Base-by-base conservation (phyloP, 2,888 invertebrate species). In the Luperina testacea region DNA sequence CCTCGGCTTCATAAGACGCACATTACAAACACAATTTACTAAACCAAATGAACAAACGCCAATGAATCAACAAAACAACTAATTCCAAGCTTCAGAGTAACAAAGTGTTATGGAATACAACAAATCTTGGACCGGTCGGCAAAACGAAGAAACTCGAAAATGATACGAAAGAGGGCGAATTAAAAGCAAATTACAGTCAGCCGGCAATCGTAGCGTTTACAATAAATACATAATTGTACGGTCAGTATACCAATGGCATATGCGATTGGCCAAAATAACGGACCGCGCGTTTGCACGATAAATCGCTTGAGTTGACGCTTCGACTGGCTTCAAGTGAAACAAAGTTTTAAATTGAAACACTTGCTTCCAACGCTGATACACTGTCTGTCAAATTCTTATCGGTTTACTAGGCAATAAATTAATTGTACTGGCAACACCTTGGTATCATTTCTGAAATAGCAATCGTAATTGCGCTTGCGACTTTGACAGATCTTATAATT, bases 181-280 rank as follows among this genome's bases (percentile, higher is more conserved):
- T 97, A 97, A 97, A 97, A 95, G 94, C 94, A 96, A 97, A 97
- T 97, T 97, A 96, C 95, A 95, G 96, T 91, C 94, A 93, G 94
- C 92, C 93, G 94, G 96, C 96, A 95, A 96, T 96, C 96, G 95
- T 95, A 93, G 94, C 97, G 96, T 96, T 97, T 97, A 97, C 96
- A 96, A 97, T 97, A 97, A 97, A 97, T 95, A 97, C 97, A 96
- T 97, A 97, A 97, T 97, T 97, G 97, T 94, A 96, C 92, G 95
- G 94, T 92, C 95, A 94, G 96, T 94, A 94, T 95, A 95, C 96
- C 93, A 95, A 95, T 95, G 95, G 95, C 94, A 95, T 95, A 95
- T 95, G 92, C 93, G 94, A 94, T 94, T 95, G 93, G 94, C 89
- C 92, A 88, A 95, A 95, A 95, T 95, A 95, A 95, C 94, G 93